Evolutionary conservation across 2,797 vertebrate species (phyloP).

Genomic region (Arremon aurantiirostris): DNA sequence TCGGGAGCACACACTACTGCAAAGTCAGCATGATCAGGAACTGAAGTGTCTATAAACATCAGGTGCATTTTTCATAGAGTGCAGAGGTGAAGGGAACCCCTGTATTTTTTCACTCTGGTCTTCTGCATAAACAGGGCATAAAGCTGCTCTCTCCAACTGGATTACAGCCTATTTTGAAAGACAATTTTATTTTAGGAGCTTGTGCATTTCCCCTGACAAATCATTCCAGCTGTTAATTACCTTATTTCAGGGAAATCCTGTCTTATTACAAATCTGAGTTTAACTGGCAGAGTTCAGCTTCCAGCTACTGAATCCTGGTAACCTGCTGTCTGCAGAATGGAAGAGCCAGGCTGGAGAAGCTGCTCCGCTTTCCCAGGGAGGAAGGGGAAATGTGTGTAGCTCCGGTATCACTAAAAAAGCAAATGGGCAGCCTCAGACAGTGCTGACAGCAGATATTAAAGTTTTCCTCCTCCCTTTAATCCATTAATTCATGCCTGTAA

Average conservation of each 20-base stretch:
- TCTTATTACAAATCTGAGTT: not conserved
- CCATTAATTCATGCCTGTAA: not conserved
- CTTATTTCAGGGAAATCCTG: conserved; percentile 25
- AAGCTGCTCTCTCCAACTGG: not conserved
- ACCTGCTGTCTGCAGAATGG: not conserved
- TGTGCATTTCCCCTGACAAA: not conserved
- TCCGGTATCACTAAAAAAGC: not conserved
- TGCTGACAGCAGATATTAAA: not conserved
- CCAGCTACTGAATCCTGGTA: not conserved
- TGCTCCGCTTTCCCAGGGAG: rapidly evolving
- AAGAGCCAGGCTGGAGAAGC: not conserved
- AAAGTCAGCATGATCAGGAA: not conserved
- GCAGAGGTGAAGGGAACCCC: not conserved
- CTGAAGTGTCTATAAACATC: not conserved
- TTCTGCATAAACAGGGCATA: not conserved
- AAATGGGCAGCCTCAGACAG: not conserved
- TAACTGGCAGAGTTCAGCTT: not conserved
- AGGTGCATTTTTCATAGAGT: not conserved
- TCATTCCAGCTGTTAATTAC: conserved; percentile 26
- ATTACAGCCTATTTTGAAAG: not conserved
- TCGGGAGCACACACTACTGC: not conserved
- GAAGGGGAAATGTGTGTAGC: not conserved
- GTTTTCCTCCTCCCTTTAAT: not conserved
- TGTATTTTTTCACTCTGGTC: not conserved
- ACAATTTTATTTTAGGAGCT: conserved; percentile 29